Percentiles rank a stretch among this genome's conserved stretches.
phyloP scores from a whole-genome alignment of 2,113 vertebrate genomes.

The Nesoenas mayeri region DNA sequence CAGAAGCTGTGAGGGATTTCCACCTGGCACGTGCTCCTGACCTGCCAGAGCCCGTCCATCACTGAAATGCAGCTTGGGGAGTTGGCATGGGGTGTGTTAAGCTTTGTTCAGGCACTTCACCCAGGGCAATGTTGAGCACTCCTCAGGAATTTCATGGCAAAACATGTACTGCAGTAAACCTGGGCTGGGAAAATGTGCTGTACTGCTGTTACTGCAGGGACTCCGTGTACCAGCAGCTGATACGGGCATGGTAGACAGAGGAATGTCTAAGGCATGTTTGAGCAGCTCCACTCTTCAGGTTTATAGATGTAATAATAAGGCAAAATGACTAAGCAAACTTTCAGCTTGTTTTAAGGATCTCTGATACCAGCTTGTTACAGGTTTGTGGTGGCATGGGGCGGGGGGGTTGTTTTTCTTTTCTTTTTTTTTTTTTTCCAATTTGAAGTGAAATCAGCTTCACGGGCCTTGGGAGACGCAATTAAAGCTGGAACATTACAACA shows the following conservation, averaged over 20 bases:
- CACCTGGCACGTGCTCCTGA: neutral
- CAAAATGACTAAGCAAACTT: neutral
- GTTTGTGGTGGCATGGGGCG: neutral
- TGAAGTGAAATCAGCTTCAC: neutral
- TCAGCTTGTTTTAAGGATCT: neutral
- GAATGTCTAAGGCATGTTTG: neutral
- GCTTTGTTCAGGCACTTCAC: neutral
- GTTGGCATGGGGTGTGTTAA: neutral
- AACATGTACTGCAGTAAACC: neutral
- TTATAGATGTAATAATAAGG: neutral
- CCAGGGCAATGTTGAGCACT: neutral
- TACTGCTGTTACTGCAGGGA: fast-evolving
- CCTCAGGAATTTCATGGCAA: neutral
- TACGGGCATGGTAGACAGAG: neutral
- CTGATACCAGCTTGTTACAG: neutral
- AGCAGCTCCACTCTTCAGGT: neutral
- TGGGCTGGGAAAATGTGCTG: neutral
- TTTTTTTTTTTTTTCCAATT: neutral
- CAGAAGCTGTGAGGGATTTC: neutral
- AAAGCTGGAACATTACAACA: neutral
- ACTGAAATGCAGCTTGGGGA: neutral
- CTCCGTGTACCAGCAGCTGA: neutral
- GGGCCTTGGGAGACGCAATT: neutral
- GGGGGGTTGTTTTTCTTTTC: no score
- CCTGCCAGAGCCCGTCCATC: neutral